A percentile compares a stretch with the other conserved stretches of the same genome.
These are phyloP conservation scores for Oncorhynchus mykiss DNA, from an alignment of 2,113 vertebrate species.

Conservation along the genomic window DNA sequence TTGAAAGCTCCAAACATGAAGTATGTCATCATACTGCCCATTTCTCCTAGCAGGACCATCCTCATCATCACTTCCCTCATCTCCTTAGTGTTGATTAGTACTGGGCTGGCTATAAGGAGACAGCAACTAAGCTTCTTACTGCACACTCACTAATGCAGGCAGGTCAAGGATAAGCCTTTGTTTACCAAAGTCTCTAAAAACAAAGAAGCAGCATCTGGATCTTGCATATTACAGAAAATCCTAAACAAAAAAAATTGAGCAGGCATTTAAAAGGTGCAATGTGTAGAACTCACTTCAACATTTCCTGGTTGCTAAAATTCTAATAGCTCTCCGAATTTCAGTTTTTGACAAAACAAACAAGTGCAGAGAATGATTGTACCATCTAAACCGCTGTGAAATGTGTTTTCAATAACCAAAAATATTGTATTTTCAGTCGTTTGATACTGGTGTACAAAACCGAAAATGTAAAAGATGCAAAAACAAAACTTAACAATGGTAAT, in stretches of 20 bases:
- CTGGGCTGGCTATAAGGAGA: slow-evolving; percentile 16
- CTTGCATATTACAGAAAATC: slow-evolving; percentile 30
- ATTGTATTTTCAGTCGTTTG: too few species aligned
- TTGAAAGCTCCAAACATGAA: slow-evolving; percentile 28
- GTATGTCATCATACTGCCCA: slow-evolving; percentile 12
- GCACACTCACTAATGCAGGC: slow-evolving; percentile 9
- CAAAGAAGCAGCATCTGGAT: slow-evolving; percentile 49
- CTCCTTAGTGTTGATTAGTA: slow-evolving; percentile 41
- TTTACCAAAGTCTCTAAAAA: slow-evolving; percentile 41
- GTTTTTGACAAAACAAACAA: too few species aligned
- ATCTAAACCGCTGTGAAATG: too few species aligned
- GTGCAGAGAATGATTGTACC: too few species aligned
- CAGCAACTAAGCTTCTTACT: slow-evolving; percentile 68
- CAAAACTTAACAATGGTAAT: too few species aligned
- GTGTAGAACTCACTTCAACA: too few species aligned
- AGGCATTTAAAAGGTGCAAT: background rate
- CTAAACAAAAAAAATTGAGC: slow-evolving; percentile 35
- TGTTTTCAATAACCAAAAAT: too few species aligned
- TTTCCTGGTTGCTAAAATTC: too few species aligned
- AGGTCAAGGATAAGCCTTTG: slow-evolving; percentile 51
- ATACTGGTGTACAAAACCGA: too few species aligned
- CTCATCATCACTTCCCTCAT: slow-evolving; percentile 9
- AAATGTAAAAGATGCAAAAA: too few species aligned
- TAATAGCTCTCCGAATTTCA: too few species aligned
- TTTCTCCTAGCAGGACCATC: slow-evolving; percentile 32